Evolutionary conservation across 2,113 vertebrate genomes (phyloP).

Genomic region (Nyctereutes procyonoides): DNA sequence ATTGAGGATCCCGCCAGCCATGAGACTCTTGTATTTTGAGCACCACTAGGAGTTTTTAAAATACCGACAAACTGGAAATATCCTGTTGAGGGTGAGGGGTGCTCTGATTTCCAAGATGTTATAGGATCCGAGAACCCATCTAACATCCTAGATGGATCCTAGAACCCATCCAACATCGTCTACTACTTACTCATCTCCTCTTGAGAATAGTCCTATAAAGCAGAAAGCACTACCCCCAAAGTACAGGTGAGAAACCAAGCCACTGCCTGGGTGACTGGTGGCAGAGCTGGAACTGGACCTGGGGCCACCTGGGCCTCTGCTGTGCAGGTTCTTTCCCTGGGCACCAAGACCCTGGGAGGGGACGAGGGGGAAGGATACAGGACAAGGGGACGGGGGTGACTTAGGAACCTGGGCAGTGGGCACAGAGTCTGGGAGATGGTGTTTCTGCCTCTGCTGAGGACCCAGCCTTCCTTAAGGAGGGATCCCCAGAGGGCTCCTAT

Average conservation of each 20-base stretch:
- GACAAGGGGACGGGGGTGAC: not conserved
- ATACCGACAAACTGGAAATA: too few species aligned
- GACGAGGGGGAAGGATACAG: not conserved
- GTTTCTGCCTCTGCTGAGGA: too few species aligned
- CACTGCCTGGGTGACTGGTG: not conserved
- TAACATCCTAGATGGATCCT: accelerated
- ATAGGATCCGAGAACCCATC: accelerated
- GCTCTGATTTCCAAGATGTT: accelerated
- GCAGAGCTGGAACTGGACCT: not conserved
- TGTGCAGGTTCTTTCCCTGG: accelerated
- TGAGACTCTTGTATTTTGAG: accelerated
- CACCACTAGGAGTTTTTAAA: not conserved
- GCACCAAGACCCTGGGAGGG: accelerated
- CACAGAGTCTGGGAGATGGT: accelerated
- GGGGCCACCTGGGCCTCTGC: accelerated
- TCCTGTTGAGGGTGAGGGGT: accelerated
- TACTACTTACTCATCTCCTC: accelerated
- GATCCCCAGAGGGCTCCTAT: accelerated
- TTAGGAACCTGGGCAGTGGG: not conserved
- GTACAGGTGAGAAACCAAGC: not conserved
- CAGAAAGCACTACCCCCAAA: accelerated
- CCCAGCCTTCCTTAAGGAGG: not conserved
- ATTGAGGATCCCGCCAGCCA: accelerated
- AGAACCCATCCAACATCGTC: accelerated
- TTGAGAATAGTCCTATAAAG: not conserved